Base-by-base conservation (phyloP, 2,888 invertebrate genomes). In the Trissoscelio sp. region DNA sequence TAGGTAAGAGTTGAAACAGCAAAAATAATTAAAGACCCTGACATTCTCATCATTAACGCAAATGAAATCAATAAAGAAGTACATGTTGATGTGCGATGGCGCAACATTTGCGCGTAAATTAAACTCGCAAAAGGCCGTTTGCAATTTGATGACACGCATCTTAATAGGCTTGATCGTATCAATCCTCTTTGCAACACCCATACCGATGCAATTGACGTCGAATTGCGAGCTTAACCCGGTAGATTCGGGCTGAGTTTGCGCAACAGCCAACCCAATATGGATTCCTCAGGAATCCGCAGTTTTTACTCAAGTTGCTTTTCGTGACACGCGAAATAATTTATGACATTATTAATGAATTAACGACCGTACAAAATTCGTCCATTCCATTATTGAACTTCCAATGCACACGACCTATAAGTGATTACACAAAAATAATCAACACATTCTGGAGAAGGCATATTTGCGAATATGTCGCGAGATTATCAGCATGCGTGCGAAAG, bases 401-500 rank as follows among this genome's bases (percentile, higher is more conserved):
- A 31, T 60, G 16, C 22, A 12, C 9, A 24, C 14, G 16, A 44
- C 5, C 6, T 6, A 44, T 34, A 48, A 39, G 14, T 22, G 39
- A 55, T 48, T 28, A 7, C 9, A n/a, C n/a, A n/a, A 31, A 37
- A 44, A 16, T n/a, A 16, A 46, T 12, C 11, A 42, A 11, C 3
- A 16, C n/a, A 14, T 1, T 1, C 0, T 24, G 16, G 44, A 51
- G 20, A 62, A 34, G n/a, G 44, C 5, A 51, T 20, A 31, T 9
- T 51, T 14, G 22, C 11, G 57, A 31, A 24, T 53, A 89, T 89
- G 90, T 89, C 90, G 31, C 85, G 87, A 62, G 90, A 88, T 57
- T 96, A 96, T 87, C 94, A 95, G 91, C 94, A 95, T 89, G 96
- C 96, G 75, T 96, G 96, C 87, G 95, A 95, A 91, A 92, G 96